Evolutionary conservation across 1,140 invertebrate genomes (phyloP).

Genomic region (Teleogryllus occipitalis): DNA sequence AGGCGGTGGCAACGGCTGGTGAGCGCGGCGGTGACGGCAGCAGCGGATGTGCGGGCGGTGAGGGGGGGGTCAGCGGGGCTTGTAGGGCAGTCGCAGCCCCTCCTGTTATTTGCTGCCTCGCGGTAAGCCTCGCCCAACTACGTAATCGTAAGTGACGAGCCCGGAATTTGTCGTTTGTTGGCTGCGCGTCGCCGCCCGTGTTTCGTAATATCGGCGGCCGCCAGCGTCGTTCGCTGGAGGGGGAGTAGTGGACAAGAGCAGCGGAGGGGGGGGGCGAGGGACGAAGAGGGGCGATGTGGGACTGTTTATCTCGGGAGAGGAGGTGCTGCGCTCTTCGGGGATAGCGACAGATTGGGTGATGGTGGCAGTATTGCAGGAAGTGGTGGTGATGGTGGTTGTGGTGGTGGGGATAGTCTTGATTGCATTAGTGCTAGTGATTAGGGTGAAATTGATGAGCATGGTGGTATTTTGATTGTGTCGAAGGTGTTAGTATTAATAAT

Average conservation of each 20-base stretch:
- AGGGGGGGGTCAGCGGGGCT: neutral
- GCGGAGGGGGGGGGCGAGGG: neutral
- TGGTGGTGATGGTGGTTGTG: too few species aligned
- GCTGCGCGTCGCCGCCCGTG: constrained; percentile 23
- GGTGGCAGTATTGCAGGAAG: too few species aligned
- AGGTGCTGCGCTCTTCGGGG: neutral
- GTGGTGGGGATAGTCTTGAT: too few species aligned
- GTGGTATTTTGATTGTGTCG: too few species aligned
- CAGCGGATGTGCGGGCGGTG: neutral
- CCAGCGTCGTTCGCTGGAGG: neutral
- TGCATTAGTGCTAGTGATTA: too few species aligned
- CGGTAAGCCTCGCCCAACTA: constrained; percentile 2
- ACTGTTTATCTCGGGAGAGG: neutral
- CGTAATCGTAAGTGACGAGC: constrained; percentile 26
- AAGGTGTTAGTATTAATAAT: too few species aligned
- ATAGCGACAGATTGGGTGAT: too few species aligned
- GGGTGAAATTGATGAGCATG: too few species aligned
- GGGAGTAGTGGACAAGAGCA: neutral
- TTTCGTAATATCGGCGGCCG: constrained; percentile 17
- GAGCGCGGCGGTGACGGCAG: too few species aligned
- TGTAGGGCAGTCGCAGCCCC: too few species aligned
- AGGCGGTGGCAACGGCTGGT: neutral
- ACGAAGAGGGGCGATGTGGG: neutral
- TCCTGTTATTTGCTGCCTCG: constrained; percentile 16
- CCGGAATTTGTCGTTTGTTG: constrained; percentile 26